Conservation (phyloP, 2,797 vertebrate species). For the Numenius phaeopus region DNA sequence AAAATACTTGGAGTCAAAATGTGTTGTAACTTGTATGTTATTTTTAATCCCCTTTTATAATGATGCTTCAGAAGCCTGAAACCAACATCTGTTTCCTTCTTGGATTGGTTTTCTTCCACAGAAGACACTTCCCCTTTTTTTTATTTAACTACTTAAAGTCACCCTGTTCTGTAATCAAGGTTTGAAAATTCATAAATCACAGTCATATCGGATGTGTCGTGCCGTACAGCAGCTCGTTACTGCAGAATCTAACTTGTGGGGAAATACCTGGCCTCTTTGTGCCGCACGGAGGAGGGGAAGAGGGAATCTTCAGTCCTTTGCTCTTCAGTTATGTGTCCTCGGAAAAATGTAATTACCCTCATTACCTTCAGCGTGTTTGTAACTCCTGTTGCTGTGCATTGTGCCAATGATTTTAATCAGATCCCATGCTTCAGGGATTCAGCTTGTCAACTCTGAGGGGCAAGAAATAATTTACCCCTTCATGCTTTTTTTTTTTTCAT, state of each 20-base stretch:
- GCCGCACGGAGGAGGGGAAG: not conserved
- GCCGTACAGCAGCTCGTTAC: not conserved
- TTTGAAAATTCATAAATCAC: not conserved
- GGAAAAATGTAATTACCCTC: not conserved
- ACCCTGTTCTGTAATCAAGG: not conserved
- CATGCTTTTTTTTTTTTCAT: rapidly evolving
- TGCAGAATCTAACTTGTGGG: not conserved
- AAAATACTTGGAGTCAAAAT: not conserved
- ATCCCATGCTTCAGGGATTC: not conserved
- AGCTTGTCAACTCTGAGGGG: not conserved
- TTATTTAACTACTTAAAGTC: not conserved
- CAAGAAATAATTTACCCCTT: not conserved
- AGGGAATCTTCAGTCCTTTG: not conserved
- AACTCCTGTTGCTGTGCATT: not conserved
- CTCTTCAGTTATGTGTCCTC: not conserved
- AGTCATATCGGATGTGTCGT: not conserved
- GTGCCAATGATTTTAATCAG: not conserved
- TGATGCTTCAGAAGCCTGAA: not conserved
- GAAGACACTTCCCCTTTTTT: not conserved
- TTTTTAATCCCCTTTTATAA: not conserved
- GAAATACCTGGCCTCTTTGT: not conserved
- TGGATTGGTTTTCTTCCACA: not conserved
- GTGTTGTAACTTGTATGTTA: not conserved
- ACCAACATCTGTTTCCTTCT: not conserved
- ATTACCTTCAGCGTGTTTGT: not conserved